Evolutionary conservation across 2,113 vertebrate genomes (phyloP), one percentile per base, ranked within the genome.

Genomic region (Naja naja): DNA sequence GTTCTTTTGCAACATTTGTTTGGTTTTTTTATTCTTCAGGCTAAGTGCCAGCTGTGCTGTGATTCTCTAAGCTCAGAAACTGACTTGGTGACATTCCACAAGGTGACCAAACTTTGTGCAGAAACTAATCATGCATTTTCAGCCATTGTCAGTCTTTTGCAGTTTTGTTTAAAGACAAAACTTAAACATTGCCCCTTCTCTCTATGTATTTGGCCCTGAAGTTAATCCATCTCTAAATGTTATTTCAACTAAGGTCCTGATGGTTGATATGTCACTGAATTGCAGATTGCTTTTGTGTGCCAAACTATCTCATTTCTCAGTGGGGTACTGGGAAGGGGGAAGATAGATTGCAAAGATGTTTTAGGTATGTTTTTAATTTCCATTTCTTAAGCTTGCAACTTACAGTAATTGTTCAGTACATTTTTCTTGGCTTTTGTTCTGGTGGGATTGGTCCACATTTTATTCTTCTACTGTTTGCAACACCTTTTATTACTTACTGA

Each of bases 11-110:
- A 81, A 43, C 7, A 39, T 81, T 81, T 39, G 14, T 20, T 14
- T 30, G n/a, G n/a, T 91, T 93, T 88, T 88, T 87, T 45, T 52
- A 52, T 69, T 93, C 14, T 91, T n/a, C 34, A 47, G n/a, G 60
- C 53, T 60, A 39, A 64, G 56, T 81, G 90, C 90, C 88, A 90
- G 27, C 23, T 69, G 49, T 47, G 27, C 55, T 85, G 49, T 34
- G 69, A 89, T 89, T 87, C 88, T 87, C 81, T 86, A n/a, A 92
- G 45, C 60, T 90, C 92, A 91, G 69, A 93, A 94, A 88, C 94
- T 91, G 54, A 93, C 92, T 92, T 74, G n/a, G 94, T 90, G n/a
- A 90, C 94, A 94, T 94, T 94, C 94, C 94, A 85, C 55, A 47
- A 88, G 90, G 64, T 60, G 88, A 90, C 85, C 92, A 90, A 56